phyloP scores from a whole-genome alignment of 2,113 vertebrate species.

The Sinocyclocheilus anshuiensis region DNA sequence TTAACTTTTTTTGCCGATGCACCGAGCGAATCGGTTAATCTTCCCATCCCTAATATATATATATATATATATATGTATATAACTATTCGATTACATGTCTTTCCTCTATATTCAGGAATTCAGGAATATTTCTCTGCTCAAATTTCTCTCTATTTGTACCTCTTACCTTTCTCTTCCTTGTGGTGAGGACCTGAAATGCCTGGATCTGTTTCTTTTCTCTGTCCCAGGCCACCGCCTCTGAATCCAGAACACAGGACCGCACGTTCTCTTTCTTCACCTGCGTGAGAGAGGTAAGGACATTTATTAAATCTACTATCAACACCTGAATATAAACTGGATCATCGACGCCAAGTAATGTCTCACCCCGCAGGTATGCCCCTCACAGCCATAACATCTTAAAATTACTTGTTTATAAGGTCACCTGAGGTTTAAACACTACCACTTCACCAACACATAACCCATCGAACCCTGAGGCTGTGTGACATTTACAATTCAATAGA shows the following conservation, averaged over 20 bases:
- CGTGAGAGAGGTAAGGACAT: neutral
- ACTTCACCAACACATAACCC: slow-evolving; percentile 3
- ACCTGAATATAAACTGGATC: slow-evolving; percentile 9
- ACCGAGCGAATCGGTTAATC: no score
- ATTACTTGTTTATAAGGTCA: slow-evolving; percentile 34
- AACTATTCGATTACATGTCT: neutral
- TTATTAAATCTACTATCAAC: neutral
- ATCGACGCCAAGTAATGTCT: neutral
- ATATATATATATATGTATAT: no score
- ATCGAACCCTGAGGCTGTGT: slow-evolving; percentile 21
- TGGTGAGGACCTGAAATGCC: slow-evolving; percentile 90
- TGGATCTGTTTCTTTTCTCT: slow-evolving; percentile 86
- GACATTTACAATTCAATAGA: slow-evolving; percentile 40
- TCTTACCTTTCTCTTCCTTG: slow-evolving; percentile 87
- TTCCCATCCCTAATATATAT: no score
- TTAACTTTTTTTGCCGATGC: no score
- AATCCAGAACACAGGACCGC: slow-evolving; percentile 84
- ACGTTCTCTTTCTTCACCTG: slow-evolving; percentile 82
- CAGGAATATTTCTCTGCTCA: neutral
- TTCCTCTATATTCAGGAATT: neutral
- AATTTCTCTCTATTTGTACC: neutral
- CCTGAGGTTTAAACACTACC: slow-evolving; percentile 22
- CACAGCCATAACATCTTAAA: neutral
- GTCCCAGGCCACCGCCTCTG: slow-evolving; percentile 90
- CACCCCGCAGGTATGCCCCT: neutral